These are phyloP conservation scores for Eulemur rufifrons DNA, from an alignment of 2,113 vertebrate genomes.

Conservation along the genomic window DNA sequence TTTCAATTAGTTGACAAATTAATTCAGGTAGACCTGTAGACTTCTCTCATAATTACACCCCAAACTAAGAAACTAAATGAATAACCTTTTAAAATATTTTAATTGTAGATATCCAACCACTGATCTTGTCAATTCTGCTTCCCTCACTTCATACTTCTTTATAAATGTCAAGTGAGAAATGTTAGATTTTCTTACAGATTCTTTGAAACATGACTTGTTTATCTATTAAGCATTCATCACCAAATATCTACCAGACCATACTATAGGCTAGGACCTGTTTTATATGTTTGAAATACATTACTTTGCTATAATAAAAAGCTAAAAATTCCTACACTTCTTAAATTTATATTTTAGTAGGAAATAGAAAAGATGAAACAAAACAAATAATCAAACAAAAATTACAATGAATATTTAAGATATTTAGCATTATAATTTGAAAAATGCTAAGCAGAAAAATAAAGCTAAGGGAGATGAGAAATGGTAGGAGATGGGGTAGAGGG, in stretches of 20 bases:
- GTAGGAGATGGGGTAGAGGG: neutral
- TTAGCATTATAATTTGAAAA: neutral
- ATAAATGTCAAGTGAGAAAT: neutral
- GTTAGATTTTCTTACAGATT: neutral
- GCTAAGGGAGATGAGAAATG: neutral
- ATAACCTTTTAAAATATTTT: neutral
- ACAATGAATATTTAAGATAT: neutral
- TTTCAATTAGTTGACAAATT: constrained; percentile 27
- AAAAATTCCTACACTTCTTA: neutral
- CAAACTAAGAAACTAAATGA: constrained; percentile 19
- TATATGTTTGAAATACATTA: neutral
- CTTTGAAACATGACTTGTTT: neutral
- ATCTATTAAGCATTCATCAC: neutral
- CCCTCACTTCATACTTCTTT: neutral
- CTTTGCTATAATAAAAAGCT: neutral
- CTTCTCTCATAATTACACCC: neutral
- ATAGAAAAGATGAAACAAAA: neutral
- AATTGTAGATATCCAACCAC: neutral
- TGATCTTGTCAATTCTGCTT: neutral
- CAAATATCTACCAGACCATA: neutral
- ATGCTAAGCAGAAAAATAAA: neutral
- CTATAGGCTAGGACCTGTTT: neutral
- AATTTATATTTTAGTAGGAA: neutral
- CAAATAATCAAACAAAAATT: neutral
- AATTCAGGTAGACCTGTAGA: constrained; percentile 7